These are phyloP conservation scores for Ameiurus melas DNA, from an alignment of 2,113 vertebrate genomes.

Conservation along the genomic window DNA sequence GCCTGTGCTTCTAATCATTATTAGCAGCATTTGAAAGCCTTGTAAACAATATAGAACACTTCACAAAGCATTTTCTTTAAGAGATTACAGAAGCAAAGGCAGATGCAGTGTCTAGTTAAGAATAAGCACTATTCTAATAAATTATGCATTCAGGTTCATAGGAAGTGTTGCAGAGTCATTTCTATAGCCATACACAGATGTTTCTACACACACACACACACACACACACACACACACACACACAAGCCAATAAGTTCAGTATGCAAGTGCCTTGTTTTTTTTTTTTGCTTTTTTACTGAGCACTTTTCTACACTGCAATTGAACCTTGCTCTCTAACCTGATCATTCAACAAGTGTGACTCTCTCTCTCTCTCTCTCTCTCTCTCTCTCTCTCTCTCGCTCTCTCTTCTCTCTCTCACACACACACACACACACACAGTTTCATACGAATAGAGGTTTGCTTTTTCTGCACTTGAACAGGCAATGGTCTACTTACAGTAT, in stretches of 20 bases:
- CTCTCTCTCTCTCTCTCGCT: background rate
- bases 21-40: background rate
- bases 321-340: slow-evolving; percentile 48
- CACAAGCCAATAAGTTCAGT: background rate
- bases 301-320: background rate
- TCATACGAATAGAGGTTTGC: background rate
- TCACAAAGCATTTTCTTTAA: background rate
- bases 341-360: slow-evolving; percentile 63
- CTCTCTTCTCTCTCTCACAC: too few species aligned
- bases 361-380: slow-evolving; percentile 10
- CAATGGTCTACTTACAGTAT: slow-evolving; percentile 21
- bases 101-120: background rate
- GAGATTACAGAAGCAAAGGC: background rate
- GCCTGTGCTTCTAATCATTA: background rate
- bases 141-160: background rate
- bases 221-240: background rate
- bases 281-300: background rate
- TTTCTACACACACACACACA: background rate
- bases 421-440: slow-evolving; percentile 35
- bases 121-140: background rate
- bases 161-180: background rate
- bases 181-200: background rate
- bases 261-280: background rate
- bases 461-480: background rate
- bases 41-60: background rate